phyloP scores from a whole-genome alignment of 2,797 vertebrate genomes.

The Arctocebus calabarensis region DNA sequence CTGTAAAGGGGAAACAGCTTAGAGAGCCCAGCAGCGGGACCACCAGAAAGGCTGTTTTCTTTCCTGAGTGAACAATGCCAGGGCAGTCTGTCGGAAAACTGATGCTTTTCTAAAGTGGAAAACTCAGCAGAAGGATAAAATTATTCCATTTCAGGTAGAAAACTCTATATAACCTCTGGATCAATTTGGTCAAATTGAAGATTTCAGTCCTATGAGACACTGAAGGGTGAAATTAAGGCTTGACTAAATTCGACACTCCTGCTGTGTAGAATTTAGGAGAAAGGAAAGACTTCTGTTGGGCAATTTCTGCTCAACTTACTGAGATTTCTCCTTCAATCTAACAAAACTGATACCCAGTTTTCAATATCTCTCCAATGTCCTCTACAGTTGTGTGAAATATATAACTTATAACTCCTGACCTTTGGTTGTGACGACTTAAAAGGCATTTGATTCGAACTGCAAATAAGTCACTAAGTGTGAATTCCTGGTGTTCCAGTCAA shows the following conservation, averaged over 20 bases:
- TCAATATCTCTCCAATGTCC: background rate
- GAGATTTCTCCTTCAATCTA: background rate
- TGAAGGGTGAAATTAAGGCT: conserved; percentile 69
- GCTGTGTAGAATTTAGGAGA: background rate
- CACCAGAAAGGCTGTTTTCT: background rate
- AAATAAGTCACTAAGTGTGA: background rate
- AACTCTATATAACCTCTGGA: conserved; percentile 13
- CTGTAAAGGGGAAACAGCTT: background rate
- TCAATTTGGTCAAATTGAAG: conserved; percentile 41
- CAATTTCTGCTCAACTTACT: conserved; percentile 27
- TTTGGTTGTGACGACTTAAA: background rate
- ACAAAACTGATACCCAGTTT: background rate
- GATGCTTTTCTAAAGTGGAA: conserved; percentile 52
- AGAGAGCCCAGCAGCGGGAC: background rate
- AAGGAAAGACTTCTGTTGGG: background rate
- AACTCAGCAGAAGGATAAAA: conserved; percentile 61
- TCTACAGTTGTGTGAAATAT: background rate
- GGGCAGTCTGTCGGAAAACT: conserved; percentile 39
- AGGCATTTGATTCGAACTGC: background rate
- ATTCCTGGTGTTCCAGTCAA: background rate
- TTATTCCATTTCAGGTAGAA: conserved; percentile 39
- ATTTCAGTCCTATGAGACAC: conserved; percentile 44
- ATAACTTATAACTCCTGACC: background rate
- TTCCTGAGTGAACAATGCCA: background rate
- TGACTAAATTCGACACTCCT: background rate